Conservation (phyloP, 1,140 invertebrate species). For the Bombus waltoni region DNA sequence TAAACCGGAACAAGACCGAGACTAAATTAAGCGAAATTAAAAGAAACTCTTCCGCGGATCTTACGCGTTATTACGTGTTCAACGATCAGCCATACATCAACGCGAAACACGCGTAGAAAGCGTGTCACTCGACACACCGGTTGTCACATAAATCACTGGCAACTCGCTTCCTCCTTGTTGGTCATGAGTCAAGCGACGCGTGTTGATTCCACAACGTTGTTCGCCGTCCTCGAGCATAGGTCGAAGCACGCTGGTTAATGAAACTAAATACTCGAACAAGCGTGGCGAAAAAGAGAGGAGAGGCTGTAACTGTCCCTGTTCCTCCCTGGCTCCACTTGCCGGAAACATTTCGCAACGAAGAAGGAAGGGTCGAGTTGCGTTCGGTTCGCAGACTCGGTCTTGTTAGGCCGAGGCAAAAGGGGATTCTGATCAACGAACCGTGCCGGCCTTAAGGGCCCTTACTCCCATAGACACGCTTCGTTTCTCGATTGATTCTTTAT, state of each 20-base stretch:
- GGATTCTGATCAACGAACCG: slow-evolving; percentile 78
- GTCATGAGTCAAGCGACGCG: slow-evolving; percentile 17
- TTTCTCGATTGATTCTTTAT: slow-evolving; percentile 83
- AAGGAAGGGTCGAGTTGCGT: slow-evolving; percentile 66
- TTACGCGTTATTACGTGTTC: background rate
- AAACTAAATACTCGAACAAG: slow-evolving; percentile 40
- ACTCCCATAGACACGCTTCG: slow-evolving; percentile 77
- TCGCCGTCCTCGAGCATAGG: background rate
- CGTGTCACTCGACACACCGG: slow-evolving; percentile 11
- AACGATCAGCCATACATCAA: background rate
- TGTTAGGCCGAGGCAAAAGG: slow-evolving; percentile 77
- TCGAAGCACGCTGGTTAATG: slow-evolving; percentile 27
- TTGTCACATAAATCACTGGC: slow-evolving; percentile 25
- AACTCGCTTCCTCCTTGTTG: slow-evolving; percentile 18
- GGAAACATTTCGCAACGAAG: slow-evolving; percentile 60
- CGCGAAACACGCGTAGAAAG: slow-evolving; percentile 25
- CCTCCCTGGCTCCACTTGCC: slow-evolving; percentile 26
- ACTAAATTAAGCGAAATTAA: no score
- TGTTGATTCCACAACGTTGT: slow-evolving; percentile 8
- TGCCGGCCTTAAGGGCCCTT: slow-evolving; percentile 73
- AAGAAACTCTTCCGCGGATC: background rate
- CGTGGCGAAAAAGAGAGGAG: slow-evolving; percentile 21
- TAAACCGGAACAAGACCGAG: no score
- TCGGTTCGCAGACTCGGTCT: slow-evolving; percentile 76
- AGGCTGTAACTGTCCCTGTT: background rate